A percentile compares a stretch with the other conserved stretches of the same genome.
Conservation (phyloP, 35 echinoderm and acorn worm species). For the Apostichopus japonicus region DNA sequence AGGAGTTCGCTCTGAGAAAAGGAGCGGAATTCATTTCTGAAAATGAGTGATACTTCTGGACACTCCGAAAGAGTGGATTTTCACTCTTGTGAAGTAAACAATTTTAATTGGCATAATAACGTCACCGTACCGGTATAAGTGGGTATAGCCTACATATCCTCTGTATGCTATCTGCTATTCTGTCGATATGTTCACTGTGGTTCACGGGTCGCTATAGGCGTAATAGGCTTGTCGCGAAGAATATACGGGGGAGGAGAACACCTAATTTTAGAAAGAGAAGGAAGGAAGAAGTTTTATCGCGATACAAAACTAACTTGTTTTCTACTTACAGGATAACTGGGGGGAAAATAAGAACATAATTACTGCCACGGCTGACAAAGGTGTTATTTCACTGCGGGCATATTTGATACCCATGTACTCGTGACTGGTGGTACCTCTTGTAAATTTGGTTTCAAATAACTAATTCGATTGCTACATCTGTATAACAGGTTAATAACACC, state of each 20-base stretch:
- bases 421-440: neutral
- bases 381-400: neutral
- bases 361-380: neutral
- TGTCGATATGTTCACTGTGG: neutral
- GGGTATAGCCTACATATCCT: too few relatives aligned
- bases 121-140: too few relatives aligned
- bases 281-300: neutral
- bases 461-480: neutral
- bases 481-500: neutral
- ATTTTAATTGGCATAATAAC: too few relatives aligned
- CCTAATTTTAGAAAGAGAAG: neutral
- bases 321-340: neutral
- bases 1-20: too few relatives aligned
- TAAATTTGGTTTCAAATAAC: conserved; percentile 1
- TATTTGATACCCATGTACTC: neutral
- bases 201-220: neutral
- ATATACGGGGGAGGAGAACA: neutral
- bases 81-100: too few relatives aligned
- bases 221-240: neutral
- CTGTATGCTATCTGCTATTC: too few relatives aligned
- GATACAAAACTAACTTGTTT: neutral
- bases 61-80: too few relatives aligned
- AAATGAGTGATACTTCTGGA: too few relatives aligned
- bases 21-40: too few relatives aligned
- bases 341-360: neutral